Percentiles rank a stretch among this genome's conserved stretches.
Evolutionary conservation across 2,888 invertebrate genomes (phyloP).

Genomic region (Calliphora vomitoria): DNA sequence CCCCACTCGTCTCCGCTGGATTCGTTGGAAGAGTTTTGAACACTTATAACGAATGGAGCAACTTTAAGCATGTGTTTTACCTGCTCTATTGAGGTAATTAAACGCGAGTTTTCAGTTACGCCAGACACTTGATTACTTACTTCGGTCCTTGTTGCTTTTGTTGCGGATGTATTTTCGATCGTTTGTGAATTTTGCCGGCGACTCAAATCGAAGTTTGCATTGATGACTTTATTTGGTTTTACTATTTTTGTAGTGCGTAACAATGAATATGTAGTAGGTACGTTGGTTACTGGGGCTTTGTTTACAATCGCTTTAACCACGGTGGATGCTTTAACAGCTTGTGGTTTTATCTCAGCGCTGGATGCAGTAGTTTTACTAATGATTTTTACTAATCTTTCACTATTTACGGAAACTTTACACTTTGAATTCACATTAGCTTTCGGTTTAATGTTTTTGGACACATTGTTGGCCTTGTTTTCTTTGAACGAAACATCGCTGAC

Average conservation of each 20-base stretch:
- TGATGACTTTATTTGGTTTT: slow-evolving; percentile 83
- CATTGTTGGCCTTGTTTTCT: slow-evolving; percentile 21
- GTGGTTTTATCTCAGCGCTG: background rate
- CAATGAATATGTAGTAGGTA: slow-evolving; percentile 19
- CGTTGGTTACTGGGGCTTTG: background rate
- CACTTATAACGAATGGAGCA: slow-evolving; percentile 79
- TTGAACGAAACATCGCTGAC: background rate
- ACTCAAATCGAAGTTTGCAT: slow-evolving; percentile 78
- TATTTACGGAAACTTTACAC: background rate
- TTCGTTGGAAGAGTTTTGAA: slow-evolving; percentile 78
- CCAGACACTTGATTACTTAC: slow-evolving; percentile 7
- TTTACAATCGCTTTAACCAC: background rate
- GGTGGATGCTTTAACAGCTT: background rate
- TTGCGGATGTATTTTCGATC: slow-evolving; percentile 57
- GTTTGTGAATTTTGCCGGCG: slow-evolving; percentile 47
- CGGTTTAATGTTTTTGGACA: background rate
- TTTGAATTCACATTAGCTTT: background rate
- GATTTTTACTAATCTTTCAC: slow-evolving; percentile 17
- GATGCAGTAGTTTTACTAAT: background rate
- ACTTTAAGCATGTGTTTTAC: slow-evolving; percentile 78
- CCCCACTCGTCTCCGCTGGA: slow-evolving; percentile 79
- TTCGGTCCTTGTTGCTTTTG: slow-evolving; percentile 9
- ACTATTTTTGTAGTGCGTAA: slow-evolving; percentile 79
- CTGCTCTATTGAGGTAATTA: slow-evolving; percentile 80
- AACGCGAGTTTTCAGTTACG: slow-evolving; percentile 75